Evolutionary conservation across 2,888 invertebrate species (phyloP).

Genomic region (Pegoplata infirma): DNA sequence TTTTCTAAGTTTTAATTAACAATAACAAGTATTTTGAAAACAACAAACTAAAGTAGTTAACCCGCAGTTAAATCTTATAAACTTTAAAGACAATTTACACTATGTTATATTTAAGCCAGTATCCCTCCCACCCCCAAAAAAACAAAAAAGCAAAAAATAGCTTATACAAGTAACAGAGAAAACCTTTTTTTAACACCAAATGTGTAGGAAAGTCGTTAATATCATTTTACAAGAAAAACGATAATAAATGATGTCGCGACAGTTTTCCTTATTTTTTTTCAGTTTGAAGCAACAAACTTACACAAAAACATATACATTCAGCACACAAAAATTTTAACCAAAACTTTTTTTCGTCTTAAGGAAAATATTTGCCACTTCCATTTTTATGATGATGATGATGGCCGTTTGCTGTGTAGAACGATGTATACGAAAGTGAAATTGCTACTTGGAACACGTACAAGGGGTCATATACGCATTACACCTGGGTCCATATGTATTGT

Average conservation of each 20-base stretch:
- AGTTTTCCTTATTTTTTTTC: constrained; percentile 71
- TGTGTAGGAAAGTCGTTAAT: constrained; percentile 63
- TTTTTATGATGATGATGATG: constrained; percentile 29
- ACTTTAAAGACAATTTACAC: constrained; percentile 18
- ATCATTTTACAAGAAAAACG: constrained; percentile 64
- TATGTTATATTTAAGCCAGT: neutral
- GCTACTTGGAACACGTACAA: constrained; percentile 62
- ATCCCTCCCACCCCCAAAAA: neutral
- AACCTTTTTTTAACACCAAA: constrained; percentile 56
- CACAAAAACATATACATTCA: constrained; percentile 33
- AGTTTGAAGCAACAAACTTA: constrained; percentile 9
- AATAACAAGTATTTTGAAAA: constrained; percentile 14
- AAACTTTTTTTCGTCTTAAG: neutral
- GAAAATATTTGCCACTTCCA: neutral
- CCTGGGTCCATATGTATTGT: constrained; percentile 74
- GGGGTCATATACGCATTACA: constrained; percentile 64
- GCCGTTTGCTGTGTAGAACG: constrained; percentile 40
- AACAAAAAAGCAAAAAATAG: no score
- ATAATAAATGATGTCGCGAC: constrained; percentile 77
- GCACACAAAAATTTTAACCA: neutral
- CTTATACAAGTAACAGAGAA: neutral
- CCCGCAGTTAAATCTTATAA: constrained; percentile 9
- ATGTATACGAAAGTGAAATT: constrained; percentile 71
- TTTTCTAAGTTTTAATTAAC: constrained; percentile 12
- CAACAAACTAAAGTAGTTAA: constrained; percentile 27